Base-by-base conservation (phyloP, 2,113 vertebrate genomes). In the Dromaius novaehollandiae region DNA sequence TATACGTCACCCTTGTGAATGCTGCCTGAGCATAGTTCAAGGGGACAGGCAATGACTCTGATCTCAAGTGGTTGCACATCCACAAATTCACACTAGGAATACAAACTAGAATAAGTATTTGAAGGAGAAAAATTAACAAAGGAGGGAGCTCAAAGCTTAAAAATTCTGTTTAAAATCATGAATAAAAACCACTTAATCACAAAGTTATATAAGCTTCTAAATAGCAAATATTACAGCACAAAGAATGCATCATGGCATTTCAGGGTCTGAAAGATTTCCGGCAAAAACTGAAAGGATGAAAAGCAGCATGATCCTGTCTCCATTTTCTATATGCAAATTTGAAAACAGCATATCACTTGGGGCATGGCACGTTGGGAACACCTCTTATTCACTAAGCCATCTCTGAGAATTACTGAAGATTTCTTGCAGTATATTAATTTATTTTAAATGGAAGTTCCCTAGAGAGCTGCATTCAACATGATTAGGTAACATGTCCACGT, bases 401-500 rank as follows among this genome's bases (percentile, higher is more conserved):
- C 88, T 68, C 65, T 75, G 64, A 90, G 68, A 90, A 58, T 42
- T 38, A 44, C 15, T 20, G 7, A n/a, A 68, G 32, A 75, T 36
- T 2, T 63, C 14, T 90, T 78, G 22, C 32, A 58, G 30, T 17
- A 6, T 5, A 21, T 48, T 74, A 66, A 70, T 26, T 50, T 48
- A 13, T 63, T 78, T 56, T 17, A 82, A 76, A 89, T n/a, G 13
- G 44, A 46, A 17, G 11, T 25, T 83, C 73, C 73, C 38, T 42
- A 26, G 44, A 63, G 40, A 93, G 74, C 34, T 56, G 40, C 15
- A 24, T 38, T 82, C 2, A 2, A 64, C 64, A 84, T 19, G 18
- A 32, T 2, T 6, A 63, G 61, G 0, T 20, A 71, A 77, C 44
- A 69, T 1, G 19, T 1, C 0, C 26, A 2, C 3, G 9, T 11